Evolutionary conservation across 2,113 vertebrate species (phyloP).

Genomic region (Ophthalmolycus amberensis): DNA sequence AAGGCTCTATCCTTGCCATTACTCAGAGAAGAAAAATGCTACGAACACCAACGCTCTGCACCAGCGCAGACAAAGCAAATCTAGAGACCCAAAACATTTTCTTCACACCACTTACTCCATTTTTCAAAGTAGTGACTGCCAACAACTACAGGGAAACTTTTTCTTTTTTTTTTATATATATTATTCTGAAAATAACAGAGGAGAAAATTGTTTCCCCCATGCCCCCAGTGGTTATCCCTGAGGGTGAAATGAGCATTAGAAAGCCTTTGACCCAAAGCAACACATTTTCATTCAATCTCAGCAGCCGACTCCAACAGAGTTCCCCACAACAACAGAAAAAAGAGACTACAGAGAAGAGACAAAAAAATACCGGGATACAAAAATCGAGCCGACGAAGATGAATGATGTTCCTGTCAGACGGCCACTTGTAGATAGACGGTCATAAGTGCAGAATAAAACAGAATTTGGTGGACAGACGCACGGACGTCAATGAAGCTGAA

Average conservation of each 20-base stretch:
- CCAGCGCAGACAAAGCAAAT: background rate
- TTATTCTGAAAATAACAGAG: slow-evolving; percentile 51
- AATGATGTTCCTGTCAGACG: background rate
- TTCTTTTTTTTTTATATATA: slow-evolving; percentile 12
- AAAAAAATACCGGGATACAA: background rate
- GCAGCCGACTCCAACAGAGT: slow-evolving; percentile 13
- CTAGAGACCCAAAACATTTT: background rate
- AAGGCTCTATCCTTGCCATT: background rate
- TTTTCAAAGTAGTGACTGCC: slow-evolving; percentile 34
- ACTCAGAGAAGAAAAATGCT: slow-evolving; percentile 9
- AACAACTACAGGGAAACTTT: slow-evolving; percentile 10
- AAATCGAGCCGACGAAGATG: background rate
- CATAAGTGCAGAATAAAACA: background rate
- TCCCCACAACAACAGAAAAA: slow-evolving; percentile 24
- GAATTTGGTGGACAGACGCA: background rate
- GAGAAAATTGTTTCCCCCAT: slow-evolving; percentile 36
- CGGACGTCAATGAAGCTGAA: background rate
- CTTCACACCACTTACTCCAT: background rate
- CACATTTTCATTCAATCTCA: slow-evolving; percentile 59
- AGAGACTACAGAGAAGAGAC: slow-evolving; percentile 2
- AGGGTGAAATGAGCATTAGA: slow-evolving; percentile 61
- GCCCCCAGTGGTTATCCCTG: slow-evolving; percentile 23
- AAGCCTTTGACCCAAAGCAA: slow-evolving; percentile 62
- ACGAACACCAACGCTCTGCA: background rate
- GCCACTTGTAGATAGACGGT: background rate